Evolutionary conservation across 2,888 invertebrate genomes (phyloP).

Genomic region (Maniola hyperantus): DNA sequence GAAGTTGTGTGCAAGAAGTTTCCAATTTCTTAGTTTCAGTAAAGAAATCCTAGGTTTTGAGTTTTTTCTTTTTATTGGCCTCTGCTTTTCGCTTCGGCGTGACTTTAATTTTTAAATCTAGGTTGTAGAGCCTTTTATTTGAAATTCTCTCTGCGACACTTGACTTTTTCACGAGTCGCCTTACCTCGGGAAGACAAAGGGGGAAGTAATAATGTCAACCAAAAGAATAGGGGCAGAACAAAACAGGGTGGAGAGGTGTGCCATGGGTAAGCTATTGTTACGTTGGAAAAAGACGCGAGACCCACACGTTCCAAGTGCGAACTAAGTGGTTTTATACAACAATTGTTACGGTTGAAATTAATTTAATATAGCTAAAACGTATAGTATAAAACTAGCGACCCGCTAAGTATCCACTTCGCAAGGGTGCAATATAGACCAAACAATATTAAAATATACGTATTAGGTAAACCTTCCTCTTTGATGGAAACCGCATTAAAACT

Average conservation of each 20-base stretch:
- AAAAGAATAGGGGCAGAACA: conserved; percentile 71
- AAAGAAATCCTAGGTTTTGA: conserved; percentile 52
- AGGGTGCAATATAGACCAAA: too few relatives aligned
- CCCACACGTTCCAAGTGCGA: conserved; percentile 23
- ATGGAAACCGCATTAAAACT: too few relatives aligned
- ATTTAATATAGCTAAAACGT: background rate
- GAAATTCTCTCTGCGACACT: conserved; percentile 47
- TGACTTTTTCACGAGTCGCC: conserved; percentile 56
- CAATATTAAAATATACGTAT: too few relatives aligned
- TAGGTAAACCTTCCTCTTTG: too few relatives aligned
- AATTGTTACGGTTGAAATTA: background rate
- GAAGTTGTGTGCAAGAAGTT: too few relatives aligned
- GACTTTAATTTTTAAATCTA: conserved; percentile 42
- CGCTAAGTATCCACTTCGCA: too few relatives aligned
- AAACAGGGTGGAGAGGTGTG: conserved; percentile 72
- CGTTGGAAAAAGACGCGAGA: conserved; percentile 30
- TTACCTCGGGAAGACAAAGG: conserved; percentile 51
- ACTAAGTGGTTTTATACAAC: conserved; percentile 11
- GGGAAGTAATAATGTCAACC: conserved; percentile 66
- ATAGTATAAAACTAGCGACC: too few relatives aligned
- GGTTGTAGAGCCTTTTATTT: conserved; percentile 41
- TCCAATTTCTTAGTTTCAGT: too few relatives aligned
- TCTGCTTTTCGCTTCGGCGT: conserved; percentile 27
- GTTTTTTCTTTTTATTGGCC: conserved; percentile 54
- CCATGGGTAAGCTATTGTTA: conserved; percentile 45